Base-by-base conservation (phyloP, 2,113 vertebrate species). In the Notothenia coriiceps region DNA sequence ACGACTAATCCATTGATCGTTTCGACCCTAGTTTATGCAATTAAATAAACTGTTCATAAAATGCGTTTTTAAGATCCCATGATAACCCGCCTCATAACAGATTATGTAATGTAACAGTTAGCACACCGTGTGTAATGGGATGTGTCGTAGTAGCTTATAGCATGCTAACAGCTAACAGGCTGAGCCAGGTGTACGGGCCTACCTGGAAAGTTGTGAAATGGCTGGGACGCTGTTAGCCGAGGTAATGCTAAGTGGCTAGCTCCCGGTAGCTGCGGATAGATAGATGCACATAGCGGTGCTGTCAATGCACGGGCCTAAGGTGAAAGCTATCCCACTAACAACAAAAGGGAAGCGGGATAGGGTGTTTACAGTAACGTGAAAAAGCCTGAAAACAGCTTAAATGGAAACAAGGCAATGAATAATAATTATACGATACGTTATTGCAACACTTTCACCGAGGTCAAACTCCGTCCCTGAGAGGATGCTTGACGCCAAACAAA, bases 401-500 rank as follows among this genome's bases (percentile, higher is more conserved):
- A n/a, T 1, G 3, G 47, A 18, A 20, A 43, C n/a, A 11, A 7
- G 0, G 10, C 1, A 6, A 7, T 0, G 0, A 12, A 11, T 1
- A 25, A 70, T 25, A 69, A 18, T 3, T 0, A 52, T 4, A 10
- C 0, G 0, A 0, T 2, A 0, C 2, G 7, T 15, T 13, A 43
- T 5, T 22, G 5, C 0, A 5, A 52, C n/a, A 14, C 5, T 1
- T 29, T 5, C n/a, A 18, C 10, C 29, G 80, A 83, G 79, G 77
- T 57, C 67, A 77, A 85, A 73, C 59, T n/a, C 11, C 15, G 1
- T 22, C 35, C 52, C 25, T 40, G n/a, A 49, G 46, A 5, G 50
- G 77, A 79, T 73, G 79, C 75, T 77, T 2, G 29, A 79, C 84
- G 80, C 82, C 79, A 87, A 89, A 91, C 90, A 89, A 90, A 92